Evolutionary conservation across 2,797 vertebrate species (phyloP).

Genomic region (Cichlasoma orientale): DNA sequence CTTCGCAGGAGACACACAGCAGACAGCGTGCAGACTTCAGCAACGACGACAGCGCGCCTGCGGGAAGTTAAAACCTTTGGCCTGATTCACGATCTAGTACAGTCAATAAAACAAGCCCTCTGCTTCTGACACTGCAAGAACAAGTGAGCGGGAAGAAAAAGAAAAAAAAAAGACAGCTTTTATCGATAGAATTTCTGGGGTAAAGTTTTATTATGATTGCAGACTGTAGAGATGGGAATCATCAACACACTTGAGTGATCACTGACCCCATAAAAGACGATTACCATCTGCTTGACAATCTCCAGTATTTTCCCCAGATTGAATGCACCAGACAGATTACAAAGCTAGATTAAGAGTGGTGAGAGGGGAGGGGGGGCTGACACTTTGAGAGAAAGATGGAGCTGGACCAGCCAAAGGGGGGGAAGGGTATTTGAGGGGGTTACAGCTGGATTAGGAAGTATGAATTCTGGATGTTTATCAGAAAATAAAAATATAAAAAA

Average conservation of each 20-base stretch:
- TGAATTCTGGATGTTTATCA: conserved; percentile 49
- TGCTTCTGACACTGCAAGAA: conserved; percentile 17
- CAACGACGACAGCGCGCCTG: conserved; percentile 36
- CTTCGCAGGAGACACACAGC: conserved; percentile 57
- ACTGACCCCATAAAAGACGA: conserved; percentile 42
- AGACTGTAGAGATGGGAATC: conserved; percentile 14
- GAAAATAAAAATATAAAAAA: conserved; percentile 6
- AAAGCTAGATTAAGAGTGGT: conserved; percentile 61
- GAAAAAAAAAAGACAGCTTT: neutral
- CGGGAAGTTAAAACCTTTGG: conserved; percentile 63
- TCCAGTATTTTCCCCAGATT: conserved; percentile 61
- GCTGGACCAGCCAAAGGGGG: conserved; percentile 12
- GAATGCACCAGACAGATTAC: conserved; percentile 74
- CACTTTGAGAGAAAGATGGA: conserved; percentile 33
- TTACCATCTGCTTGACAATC: conserved; percentile 51
- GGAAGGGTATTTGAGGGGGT: neutral
- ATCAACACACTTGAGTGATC: conserved; percentile 25
- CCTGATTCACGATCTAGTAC: conserved; percentile 56
- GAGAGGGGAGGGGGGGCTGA: conserved; percentile 21
- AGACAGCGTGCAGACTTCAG: conserved; percentile 54
- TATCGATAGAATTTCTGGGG: neutral
- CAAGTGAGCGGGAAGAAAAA: conserved; percentile 23
- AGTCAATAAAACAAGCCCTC: conserved; percentile 56
- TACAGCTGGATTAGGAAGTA: conserved; percentile 47
- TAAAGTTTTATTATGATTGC: conserved; percentile 16